Conservation (phyloP, 2,797 vertebrate genomes). For the Melanotaenia maccullochi region DNA sequence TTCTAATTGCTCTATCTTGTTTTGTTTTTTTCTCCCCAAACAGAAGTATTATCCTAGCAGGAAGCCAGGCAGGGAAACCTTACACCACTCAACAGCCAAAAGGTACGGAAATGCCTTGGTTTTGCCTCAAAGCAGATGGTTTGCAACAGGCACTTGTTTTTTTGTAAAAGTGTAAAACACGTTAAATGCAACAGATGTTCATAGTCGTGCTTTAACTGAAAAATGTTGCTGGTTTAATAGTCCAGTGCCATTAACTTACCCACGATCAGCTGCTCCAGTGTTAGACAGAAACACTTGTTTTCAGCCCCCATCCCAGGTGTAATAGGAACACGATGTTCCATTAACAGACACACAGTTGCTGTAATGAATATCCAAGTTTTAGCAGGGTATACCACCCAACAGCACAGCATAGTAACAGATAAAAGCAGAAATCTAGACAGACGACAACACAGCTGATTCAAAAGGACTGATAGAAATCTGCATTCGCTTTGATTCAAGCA, state of each 20-base stretch:
- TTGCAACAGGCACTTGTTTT: background rate
- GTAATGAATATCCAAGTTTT: constrained; percentile 49
- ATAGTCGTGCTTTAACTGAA: background rate
- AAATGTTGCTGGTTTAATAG: background rate
- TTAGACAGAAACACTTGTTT: constrained; percentile 44
- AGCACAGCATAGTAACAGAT: constrained; percentile 40
- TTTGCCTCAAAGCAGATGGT: constrained; percentile 11
- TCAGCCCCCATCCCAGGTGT: constrained; percentile 13
- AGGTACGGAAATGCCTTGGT: constrained; percentile 17
- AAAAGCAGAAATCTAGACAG: constrained; percentile 63
- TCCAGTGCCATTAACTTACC: no score
- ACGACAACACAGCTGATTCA: constrained; percentile 43
- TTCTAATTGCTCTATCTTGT: background rate
- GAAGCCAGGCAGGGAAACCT: constrained; percentile 49
- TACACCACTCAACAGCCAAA: constrained; percentile 32
- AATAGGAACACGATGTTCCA: constrained; percentile 48
- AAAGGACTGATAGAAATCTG: constrained; percentile 50
- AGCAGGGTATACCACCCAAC: constrained; percentile 37
- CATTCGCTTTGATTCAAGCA: constrained; percentile 16
- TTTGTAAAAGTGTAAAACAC: background rate
- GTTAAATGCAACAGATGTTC: no score
- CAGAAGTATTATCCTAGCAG: constrained; percentile 43
- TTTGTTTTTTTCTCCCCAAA: background rate
- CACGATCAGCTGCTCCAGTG: constrained; percentile 24
- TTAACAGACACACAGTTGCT: constrained; percentile 35